Evolutionary conservation across 23 tunicate genomes (phyloP).

Genomic region (Phallusia fumigata): DNA sequence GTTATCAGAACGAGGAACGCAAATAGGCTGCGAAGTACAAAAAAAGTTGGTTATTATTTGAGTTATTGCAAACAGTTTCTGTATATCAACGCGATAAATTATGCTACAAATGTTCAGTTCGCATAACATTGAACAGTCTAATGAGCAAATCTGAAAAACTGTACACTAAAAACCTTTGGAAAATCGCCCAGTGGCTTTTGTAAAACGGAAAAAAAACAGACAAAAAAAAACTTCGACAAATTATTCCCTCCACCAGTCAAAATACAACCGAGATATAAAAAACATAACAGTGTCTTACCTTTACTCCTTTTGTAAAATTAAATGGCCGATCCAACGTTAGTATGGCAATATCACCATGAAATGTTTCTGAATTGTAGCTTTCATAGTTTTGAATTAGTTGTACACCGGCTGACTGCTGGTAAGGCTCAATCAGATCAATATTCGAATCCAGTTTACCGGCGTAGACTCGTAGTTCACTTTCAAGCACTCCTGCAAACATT

Average conservation of each 20-base stretch:
- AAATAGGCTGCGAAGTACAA: slow-evolving; percentile 34
- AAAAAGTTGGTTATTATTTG: background rate
- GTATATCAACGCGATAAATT: too few relatives aligned
- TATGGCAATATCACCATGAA: slow-evolving; percentile 43
- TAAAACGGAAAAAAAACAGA: too few relatives aligned
- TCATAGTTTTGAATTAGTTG: background rate
- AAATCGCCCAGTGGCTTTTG: too few relatives aligned
- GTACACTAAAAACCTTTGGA: too few relatives aligned
- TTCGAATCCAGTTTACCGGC: slow-evolving; percentile 31
- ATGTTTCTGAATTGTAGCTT: slow-evolving; percentile 7
- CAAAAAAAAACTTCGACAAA: too few relatives aligned
- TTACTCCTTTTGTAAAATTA: slow-evolving; percentile 33
- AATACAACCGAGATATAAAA: too few relatives aligned
- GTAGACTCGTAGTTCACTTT: slow-evolving; percentile 19
- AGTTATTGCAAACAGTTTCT: background rate
- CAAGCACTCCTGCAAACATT: slow-evolving; percentile 11
- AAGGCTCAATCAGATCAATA: slow-evolving; percentile 13
- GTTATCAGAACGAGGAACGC: slow-evolving; percentile 33
- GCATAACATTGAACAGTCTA: too few relatives aligned
- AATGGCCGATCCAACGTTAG: slow-evolving; percentile 15
- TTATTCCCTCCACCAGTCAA: too few relatives aligned
- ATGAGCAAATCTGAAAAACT: too few relatives aligned
- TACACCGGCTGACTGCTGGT: slow-evolving; percentile 30
- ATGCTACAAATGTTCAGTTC: too few relatives aligned
- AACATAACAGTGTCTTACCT: slow-evolving; percentile 12